phyloP scores from a whole-genome alignment of 2,888 invertebrate genomes.

The Dynastes grantii region DNA sequence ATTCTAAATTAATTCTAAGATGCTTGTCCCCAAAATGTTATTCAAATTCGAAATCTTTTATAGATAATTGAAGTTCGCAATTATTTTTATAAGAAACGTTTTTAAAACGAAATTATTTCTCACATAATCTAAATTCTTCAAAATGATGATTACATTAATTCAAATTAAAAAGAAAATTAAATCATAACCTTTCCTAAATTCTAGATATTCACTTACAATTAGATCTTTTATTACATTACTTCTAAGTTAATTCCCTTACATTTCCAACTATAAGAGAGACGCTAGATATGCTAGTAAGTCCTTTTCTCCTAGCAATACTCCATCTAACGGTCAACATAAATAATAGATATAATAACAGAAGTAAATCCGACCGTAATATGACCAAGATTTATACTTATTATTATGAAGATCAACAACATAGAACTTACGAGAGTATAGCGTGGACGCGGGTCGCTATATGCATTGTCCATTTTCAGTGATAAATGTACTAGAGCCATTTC shows the following conservation, averaged over 20 bases:
- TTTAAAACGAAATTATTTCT: too few species aligned
- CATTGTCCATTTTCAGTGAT: conserved; percentile 7
- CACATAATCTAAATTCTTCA: too few species aligned
- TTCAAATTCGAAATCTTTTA: too few species aligned
- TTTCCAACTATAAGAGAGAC: not conserved
- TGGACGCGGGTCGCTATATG: too few species aligned
- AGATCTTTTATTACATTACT: not conserved
- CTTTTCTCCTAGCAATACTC: not conserved
- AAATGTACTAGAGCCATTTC: conserved; percentile 20
- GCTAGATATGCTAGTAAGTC: not conserved
- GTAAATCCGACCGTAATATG: conserved; percentile 24
- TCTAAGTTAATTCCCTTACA: not conserved
- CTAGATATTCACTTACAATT: too few species aligned
- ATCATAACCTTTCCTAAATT: too few species aligned
- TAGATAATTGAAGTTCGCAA: too few species aligned
- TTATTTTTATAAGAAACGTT: too few species aligned
- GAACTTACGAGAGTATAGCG: not conserved
- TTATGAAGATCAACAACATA: conserved; percentile 29
- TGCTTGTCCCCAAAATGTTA: too few species aligned
- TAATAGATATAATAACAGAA: conserved; percentile 30
- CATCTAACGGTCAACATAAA: conserved; percentile 10
- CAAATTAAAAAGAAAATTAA: too few species aligned
- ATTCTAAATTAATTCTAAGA: too few species aligned
- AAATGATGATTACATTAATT: too few species aligned
- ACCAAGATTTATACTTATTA: conserved; percentile 31